A percentile compares a stretch with the other conserved stretches of the same genome.
Evolutionary conservation across 2,797 vertebrate genomes (phyloP).

Genomic region (Anolis apletophallus): DNA sequence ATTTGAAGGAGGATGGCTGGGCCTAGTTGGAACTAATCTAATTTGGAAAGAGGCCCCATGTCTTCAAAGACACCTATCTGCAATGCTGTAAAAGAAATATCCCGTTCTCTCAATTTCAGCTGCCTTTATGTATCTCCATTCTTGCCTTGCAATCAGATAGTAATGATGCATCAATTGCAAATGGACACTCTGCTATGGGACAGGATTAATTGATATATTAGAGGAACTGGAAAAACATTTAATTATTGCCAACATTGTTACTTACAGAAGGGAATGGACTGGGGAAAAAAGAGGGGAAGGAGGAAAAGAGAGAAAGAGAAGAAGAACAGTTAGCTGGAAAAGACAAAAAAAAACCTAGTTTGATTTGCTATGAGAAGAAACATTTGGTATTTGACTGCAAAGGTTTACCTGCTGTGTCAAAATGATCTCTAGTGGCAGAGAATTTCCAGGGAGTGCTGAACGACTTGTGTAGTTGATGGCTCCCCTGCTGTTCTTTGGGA

Average conservation of each 20-base stretch:
- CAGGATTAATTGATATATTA: not conserved
- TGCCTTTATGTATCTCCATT: not conserved
- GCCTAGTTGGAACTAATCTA: not conserved
- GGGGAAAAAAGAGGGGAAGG: not conserved
- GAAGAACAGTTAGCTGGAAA: not conserved
- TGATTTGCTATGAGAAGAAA: not conserved
- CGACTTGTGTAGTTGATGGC: not conserved
- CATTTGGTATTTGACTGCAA: not conserved
- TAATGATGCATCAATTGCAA: not conserved
- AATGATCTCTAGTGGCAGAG: slow-evolving; percentile 16
- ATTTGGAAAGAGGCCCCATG: not conserved
- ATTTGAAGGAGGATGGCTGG: not conserved
- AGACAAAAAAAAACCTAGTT: not conserved
- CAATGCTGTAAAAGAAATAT: not conserved
- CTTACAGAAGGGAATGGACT: not conserved
- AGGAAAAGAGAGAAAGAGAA: not conserved
- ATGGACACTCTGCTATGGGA: slow-evolving; percentile 25
- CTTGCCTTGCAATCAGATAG: not conserved
- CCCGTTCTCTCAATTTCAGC: not conserved
- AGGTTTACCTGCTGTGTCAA: slow-evolving; percentile 19
- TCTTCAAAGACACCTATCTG: not conserved
- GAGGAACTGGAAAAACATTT: slow-evolving; percentile 14
- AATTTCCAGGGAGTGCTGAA: slow-evolving; percentile 10
- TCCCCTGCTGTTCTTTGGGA: slow-evolving; percentile 30
- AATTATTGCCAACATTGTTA: not conserved